A percentile compares a stretch with the other conserved stretches of the same genome.
These are phyloP conservation scores for Chrysocyon brachyurus DNA, from an alignment of 2,797 vertebrate species.

Conservation along the genomic window DNA sequence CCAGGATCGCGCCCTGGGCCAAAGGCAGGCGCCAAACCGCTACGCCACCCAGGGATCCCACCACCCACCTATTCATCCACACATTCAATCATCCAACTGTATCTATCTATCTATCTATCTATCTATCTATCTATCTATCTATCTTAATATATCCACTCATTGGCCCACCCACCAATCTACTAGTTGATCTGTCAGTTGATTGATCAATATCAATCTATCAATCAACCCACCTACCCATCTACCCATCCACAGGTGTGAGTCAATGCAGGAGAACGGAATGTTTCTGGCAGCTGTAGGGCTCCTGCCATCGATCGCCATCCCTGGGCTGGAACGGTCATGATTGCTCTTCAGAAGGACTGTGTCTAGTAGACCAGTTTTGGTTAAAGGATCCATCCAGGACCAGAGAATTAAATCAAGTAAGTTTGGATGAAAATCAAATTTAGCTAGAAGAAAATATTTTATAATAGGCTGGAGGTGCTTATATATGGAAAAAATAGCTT, in stretches of 20 bases:
- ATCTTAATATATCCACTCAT: neutral
- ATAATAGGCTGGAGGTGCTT: neutral
- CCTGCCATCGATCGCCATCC: neutral
- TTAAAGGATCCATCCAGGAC: neutral
- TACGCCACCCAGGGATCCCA: too few relatives aligned
- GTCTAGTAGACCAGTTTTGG: neutral
- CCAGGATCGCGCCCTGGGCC: too few relatives aligned
- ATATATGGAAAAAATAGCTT: conserved; percentile 47
- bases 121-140: fast-evolving
- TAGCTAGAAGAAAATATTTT: neutral
- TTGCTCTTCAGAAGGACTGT: neutral
- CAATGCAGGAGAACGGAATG: neutral
- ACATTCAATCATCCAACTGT: neutral
- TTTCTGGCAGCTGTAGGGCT: neutral
- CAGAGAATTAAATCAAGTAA: neutral
- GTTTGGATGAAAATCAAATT: neutral
- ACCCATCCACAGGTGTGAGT: neutral
- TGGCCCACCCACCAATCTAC: neutral
- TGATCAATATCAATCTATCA: neutral
- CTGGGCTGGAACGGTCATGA: neutral
- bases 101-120: neutral
- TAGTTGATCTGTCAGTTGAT: neutral
- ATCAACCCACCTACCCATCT: neutral
- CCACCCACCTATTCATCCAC: neutral
- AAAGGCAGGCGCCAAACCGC: too few relatives aligned